phyloP scores from a whole-genome alignment of 92 coral and sea anemone genomes.

The Porites cylindrica region DNA sequence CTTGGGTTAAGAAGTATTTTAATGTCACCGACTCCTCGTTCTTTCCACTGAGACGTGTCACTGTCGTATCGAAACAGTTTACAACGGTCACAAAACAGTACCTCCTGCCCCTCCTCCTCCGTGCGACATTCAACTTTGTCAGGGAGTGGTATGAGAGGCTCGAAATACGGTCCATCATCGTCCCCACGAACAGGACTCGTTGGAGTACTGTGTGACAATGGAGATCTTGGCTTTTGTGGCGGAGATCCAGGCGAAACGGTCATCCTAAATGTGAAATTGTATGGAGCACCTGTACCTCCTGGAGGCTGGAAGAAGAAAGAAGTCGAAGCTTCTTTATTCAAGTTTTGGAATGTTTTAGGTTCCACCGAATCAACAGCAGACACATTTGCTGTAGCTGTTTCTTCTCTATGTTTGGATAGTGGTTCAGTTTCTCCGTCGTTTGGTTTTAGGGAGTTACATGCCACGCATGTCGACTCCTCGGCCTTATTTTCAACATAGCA shows the following conservation, averaged over 20 bases:
- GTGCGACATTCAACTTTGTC: slow-evolving; percentile 77
- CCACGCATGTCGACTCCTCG: slow-evolving; percentile 46
- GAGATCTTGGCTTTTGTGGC: too few relatives aligned
- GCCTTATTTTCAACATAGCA: slow-evolving; percentile 64
- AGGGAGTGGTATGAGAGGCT: slow-evolving; percentile 94
- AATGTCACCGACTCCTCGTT: slow-evolving; percentile 94
- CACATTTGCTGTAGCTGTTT: background rate
- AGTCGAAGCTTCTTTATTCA: background rate
- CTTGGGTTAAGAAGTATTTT: slow-evolving; percentile 76
- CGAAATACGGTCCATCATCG: slow-evolving; percentile 89
- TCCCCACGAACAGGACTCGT: slow-evolving; percentile 48
- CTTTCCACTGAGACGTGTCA: slow-evolving; percentile 90
- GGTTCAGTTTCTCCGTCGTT: background rate
- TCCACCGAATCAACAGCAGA: background rate
- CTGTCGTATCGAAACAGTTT: slow-evolving; percentile 86
- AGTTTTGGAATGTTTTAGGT: slow-evolving; percentile 15
- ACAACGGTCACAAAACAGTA: slow-evolving; percentile 86
- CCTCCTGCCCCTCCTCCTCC: slow-evolving; percentile 90
- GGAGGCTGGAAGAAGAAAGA: slow-evolving; percentile 2
- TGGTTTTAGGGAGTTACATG: slow-evolving; percentile 67
- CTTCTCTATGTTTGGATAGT: background rate
- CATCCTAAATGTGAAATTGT: too few relatives aligned
- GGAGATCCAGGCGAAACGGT: too few relatives aligned
- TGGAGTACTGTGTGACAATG: too few relatives aligned
- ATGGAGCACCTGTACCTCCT: too few relatives aligned